Percentiles rank a stretch among this genome's conserved stretches.
These are phyloP conservation scores for Ditula angustiorana DNA, from an alignment of 2,888 invertebrate species.

Conservation along the genomic window DNA sequence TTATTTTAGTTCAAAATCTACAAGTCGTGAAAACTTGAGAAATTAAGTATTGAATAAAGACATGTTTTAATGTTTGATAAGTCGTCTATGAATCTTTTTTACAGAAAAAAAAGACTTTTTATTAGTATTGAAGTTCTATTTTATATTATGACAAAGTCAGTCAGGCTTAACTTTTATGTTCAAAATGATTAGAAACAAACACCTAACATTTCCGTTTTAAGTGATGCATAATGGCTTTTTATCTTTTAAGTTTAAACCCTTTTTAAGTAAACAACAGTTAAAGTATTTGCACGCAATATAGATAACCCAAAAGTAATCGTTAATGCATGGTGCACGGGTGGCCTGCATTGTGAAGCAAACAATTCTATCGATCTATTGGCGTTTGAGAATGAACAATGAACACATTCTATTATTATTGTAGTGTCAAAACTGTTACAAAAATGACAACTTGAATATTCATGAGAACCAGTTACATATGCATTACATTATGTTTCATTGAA, in stretches of 20 bases:
- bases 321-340: neutral
- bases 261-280: conserved; percentile 4
- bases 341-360: conserved; percentile 12
- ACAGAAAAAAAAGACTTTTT: too few relatives aligned
- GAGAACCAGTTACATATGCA: conserved; percentile 4
- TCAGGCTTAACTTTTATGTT: too few relatives aligned
- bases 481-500: conserved; percentile 12
- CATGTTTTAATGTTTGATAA: too few relatives aligned
- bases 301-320: neutral
- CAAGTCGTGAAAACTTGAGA: too few relatives aligned
- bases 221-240: conserved; percentile 13
- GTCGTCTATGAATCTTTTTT: too few relatives aligned
- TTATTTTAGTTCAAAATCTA: too few relatives aligned
- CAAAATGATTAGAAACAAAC: too few relatives aligned
- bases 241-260: conserved; percentile 27
- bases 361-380: conserved; percentile 13
- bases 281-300: neutral
- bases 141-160: too few relatives aligned
- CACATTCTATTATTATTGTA: conserved; percentile 8
- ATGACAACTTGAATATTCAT: neutral
- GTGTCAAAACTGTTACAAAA: conserved; percentile 21
- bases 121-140: too few relatives aligned
- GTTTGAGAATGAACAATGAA: conserved; percentile 20
- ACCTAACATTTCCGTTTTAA: too few relatives aligned
- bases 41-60: too few relatives aligned